Base-by-base conservation (phyloP, 2,113 vertebrate species). In the Hylia prasina region DNA sequence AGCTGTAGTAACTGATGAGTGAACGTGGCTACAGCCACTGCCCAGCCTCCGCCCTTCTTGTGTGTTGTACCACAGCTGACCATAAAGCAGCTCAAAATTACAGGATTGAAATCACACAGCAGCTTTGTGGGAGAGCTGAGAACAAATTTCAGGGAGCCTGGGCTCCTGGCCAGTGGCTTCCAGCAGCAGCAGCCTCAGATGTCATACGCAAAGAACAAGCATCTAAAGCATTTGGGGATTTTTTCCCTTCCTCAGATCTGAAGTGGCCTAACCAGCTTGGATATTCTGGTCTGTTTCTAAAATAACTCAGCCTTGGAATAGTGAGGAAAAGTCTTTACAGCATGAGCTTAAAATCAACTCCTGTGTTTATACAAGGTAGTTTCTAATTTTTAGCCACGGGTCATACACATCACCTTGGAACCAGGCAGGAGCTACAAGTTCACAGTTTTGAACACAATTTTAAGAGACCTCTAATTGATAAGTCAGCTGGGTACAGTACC, bases 381-480 rank as follows among this genome's bases (percentile, higher is more conserved):
- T 88, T 11, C 72, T 30, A 9, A 77, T 64, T 83, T 78, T 53
- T n/a, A 77, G 71, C 31, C 72, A 73, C 18, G 50, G 33, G 31
- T 69, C 56, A 56, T 23, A 54, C 8, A 64, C 24, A 4, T 56
- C 37, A 48, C 13, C 24, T 90, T 10, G 0, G 78, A 93, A 95
- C n/a, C 90, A 54, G 40, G 72, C 57, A 93, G 81, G 48, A 91
- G 57, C 50, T 94, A 94, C 60, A 84, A 70, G 61, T 35, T 61
- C 24, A 31, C 12, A 15, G 48, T 64, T 48, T 16, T 63, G 20
- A 93, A 64, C 3, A 63, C 21, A 50, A 24, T 54, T 87, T 57
- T 6, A 61, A 71, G n/a, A 57, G 10, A 58, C 6, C 42, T 90
- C 68, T 80, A 91, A 96, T 12, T 91, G 82, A 86, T 75, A 94